Conservation (phyloP, 2,797 vertebrate genomes). For the Clamator glandarius region DNA sequence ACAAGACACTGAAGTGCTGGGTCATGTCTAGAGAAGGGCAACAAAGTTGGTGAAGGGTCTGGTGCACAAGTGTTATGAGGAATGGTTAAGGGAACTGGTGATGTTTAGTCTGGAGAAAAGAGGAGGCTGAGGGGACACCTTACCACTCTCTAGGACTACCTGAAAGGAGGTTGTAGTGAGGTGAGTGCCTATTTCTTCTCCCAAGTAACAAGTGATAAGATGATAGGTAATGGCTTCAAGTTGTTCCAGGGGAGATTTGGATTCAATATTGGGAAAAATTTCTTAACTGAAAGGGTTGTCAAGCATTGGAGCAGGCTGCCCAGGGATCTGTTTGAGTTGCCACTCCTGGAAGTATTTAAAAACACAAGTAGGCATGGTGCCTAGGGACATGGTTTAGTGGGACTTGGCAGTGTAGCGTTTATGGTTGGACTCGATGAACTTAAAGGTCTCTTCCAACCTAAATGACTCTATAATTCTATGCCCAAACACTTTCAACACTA, state of each 20-base stretch:
- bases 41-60: accelerated
- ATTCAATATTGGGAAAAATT: background rate
- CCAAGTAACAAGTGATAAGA: background rate
- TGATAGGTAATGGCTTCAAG: background rate
- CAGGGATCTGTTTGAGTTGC: background rate
- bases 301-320: background rate
- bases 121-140: no score
- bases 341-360: background rate
- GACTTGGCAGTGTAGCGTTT: background rate
- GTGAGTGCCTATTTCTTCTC: background rate
- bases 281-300: background rate
- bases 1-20: background rate
- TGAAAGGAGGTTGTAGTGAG: background rate
- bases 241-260: no score
- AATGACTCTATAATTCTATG: background rate
- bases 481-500: background rate
- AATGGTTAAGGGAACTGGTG: no score
- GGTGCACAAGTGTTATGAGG: no score
- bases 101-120: no score
- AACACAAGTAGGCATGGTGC: background rate
- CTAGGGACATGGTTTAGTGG: background rate
- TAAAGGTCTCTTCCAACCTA: background rate
- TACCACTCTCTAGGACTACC: background rate
- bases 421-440: background rate
- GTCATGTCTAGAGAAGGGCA: background rate